phyloP scores from a whole-genome alignment of 1,140 invertebrate species.

The Pseudobourletiella spinata region DNA sequence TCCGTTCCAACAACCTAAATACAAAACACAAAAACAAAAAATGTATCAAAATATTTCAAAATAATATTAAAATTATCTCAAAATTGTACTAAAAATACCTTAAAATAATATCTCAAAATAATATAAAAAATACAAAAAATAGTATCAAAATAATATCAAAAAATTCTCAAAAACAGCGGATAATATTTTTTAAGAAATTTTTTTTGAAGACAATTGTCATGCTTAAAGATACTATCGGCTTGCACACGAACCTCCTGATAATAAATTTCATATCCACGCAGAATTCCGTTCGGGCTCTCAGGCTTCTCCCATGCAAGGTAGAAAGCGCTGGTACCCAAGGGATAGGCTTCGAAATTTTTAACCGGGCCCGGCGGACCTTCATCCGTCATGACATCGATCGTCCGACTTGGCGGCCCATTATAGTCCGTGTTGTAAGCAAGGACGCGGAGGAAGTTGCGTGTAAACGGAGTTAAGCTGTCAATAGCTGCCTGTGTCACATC shows the following conservation, averaged over 20 bases:
- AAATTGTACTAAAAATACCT: not conserved
- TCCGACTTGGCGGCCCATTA: slow-evolving; percentile 79
- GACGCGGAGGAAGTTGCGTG: slow-evolving; percentile 81
- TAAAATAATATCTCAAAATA: slow-evolving; percentile 1
- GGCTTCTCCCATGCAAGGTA: slow-evolving; percentile 86
- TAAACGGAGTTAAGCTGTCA: slow-evolving; percentile 76
- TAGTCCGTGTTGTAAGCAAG: slow-evolving; percentile 81
- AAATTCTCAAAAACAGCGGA: not conserved
- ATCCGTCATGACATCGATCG: slow-evolving; percentile 73
- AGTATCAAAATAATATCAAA: not conserved
- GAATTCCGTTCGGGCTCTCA: slow-evolving; percentile 79
- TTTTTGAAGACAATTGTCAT: not conserved
- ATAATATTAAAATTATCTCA: not conserved
- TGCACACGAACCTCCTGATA: slow-evolving; percentile 68
- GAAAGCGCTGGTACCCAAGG: slow-evolving; percentile 79
- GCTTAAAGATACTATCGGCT: not conserved
- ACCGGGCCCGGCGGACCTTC: slow-evolving; percentile 88
- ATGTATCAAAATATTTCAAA: not conserved
- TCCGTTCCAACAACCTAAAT: slow-evolving; percentile 41
- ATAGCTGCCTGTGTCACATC: slow-evolving; percentile 64
- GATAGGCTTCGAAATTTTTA: slow-evolving; percentile 67
- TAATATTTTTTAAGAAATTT: not conserved
- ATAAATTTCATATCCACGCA: slow-evolving; percentile 87
- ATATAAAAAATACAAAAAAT: slow-evolving; percentile 5
- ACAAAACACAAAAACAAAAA: slow-evolving; percentile 7